Percentiles rank a stretch among this genome's conserved stretches.
These are phyloP conservation scores for Drosophila falleni DNA, from an alignment of 2,888 invertebrate genomes.

Conservation along the genomic window DNA sequence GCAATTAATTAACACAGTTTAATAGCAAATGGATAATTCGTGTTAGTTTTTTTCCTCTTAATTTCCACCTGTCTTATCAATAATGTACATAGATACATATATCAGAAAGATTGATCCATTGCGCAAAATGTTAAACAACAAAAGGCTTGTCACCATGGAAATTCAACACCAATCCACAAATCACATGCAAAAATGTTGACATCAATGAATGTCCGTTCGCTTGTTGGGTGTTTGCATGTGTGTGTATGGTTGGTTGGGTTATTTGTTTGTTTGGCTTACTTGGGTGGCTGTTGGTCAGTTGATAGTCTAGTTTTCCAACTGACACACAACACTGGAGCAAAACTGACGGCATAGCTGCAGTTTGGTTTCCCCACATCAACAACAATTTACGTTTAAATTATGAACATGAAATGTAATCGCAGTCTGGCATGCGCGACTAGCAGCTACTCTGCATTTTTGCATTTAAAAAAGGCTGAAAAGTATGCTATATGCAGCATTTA, in stretches of 20 bases:
- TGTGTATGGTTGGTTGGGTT: constrained; percentile 32
- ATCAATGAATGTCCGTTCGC: constrained; percentile 58
- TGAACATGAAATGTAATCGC: constrained; percentile 33
- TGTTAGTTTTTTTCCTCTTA: constrained; percentile 14
- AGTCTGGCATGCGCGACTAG: constrained; percentile 13
- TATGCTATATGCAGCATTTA: not conserved
- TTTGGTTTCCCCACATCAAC: constrained; percentile 42
- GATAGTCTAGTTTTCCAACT: constrained; percentile 41
- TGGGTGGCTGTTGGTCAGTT: constrained; percentile 30
- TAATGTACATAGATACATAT: constrained; percentile 1
- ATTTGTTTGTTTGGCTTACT: constrained; percentile 31
- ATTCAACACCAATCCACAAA: constrained; percentile 63
- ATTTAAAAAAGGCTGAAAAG: not conserved
- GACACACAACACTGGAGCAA: constrained; percentile 9
- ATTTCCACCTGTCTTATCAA: constrained; percentile 32
- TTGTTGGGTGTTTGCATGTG: constrained; percentile 8
- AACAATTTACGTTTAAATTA: constrained; percentile 72
- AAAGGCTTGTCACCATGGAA: constrained; percentile 52
- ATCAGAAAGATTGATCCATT: constrained; percentile 56
- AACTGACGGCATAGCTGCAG: constrained; percentile 5
- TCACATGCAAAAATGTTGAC: constrained; percentile 60
- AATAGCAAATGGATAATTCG: constrained; percentile 21
- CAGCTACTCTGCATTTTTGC: constrained; percentile 15
- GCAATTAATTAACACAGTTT: constrained; percentile 19
- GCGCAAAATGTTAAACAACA: constrained; percentile 57